Evolutionary conservation across 92 coral and sea anemone genomes (phyloP).

Genomic region (Heliopora coerulea): DNA sequence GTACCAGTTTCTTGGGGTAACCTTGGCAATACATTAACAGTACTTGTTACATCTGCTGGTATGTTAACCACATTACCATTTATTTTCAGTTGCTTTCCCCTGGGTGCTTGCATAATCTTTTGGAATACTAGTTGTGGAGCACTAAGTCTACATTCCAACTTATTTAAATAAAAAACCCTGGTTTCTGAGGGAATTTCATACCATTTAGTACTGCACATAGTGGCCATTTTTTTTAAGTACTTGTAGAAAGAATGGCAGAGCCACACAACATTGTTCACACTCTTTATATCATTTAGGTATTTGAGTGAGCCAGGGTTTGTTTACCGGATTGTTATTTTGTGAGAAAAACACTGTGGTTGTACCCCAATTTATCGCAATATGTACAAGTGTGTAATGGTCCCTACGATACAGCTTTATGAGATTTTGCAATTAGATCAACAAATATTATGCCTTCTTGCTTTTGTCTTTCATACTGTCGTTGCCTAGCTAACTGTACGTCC

Average conservation of each 20-base stretch:
- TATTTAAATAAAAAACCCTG: constrained; percentile 40
- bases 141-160: constrained; percentile 35
- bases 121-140: constrained; percentile 47
- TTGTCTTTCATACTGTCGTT: too few relatives aligned
- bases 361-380: constrained; percentile 66
- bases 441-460: too few relatives aligned
- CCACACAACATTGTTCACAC: constrained; percentile 43
- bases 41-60: constrained; percentile 53
- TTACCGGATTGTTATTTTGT: constrained; percentile 31
- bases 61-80: constrained; percentile 49
- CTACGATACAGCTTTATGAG: constrained; percentile 21
- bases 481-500: too few relatives aligned
- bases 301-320: constrained; percentile 19
- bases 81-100: constrained; percentile 49
- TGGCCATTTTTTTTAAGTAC: constrained; percentile 48
- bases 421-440: not conserved
- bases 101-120: constrained; percentile 48
- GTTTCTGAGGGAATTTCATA: constrained; percentile 45
- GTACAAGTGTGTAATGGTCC: constrained; percentile 49
- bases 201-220: constrained; percentile 51
- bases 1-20: constrained; percentile 32
- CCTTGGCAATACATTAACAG: constrained; percentile 44
- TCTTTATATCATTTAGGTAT: not conserved
- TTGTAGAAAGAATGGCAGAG: constrained; percentile 51
- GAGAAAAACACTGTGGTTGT: constrained; percentile 42